A percentile compares a stretch with the other conserved stretches of the same genome.
These are phyloP conservation scores for Oophaga pumilio DNA, from an alignment of 2,113 vertebrate species.

Conservation along the genomic window DNA sequence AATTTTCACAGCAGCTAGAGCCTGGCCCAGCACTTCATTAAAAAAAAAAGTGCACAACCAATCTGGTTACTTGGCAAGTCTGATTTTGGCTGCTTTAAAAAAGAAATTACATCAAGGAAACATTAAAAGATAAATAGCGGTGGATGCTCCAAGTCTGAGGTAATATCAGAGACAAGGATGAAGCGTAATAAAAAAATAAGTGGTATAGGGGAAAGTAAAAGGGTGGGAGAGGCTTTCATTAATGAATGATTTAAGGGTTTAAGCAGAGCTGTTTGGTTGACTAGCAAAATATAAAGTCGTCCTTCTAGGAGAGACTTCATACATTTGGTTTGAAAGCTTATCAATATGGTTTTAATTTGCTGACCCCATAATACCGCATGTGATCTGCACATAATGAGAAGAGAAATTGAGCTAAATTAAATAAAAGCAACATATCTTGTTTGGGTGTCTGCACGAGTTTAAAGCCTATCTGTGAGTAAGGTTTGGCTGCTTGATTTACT, in stretches of 20 bases:
- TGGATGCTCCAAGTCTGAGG: slow-evolving; percentile 81
- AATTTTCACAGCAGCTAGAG: slow-evolving; percentile 4
- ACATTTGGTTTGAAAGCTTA: slow-evolving; percentile 79
- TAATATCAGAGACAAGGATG: slow-evolving; percentile 78
- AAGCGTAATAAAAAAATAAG: slow-evolving; percentile 25
- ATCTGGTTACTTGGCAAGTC: slow-evolving; percentile 54
- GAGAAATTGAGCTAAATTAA: slow-evolving; percentile 75
- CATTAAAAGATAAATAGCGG: slow-evolving; percentile 84
- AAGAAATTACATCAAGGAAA: slow-evolving; percentile 86
- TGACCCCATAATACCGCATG: slow-evolving; percentile 81
- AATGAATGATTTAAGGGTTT: slow-evolving; percentile 86
- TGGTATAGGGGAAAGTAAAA: slow-evolving; percentile 52
- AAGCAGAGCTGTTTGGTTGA: slow-evolving; percentile 80
- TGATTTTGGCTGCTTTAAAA: slow-evolving; percentile 70
- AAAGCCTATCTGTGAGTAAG: slow-evolving; percentile 55
- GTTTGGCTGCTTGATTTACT: slow-evolving; percentile 8
- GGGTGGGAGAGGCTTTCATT: slow-evolving; percentile 70
- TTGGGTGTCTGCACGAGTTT: slow-evolving; percentile 74
- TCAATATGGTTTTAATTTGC: slow-evolving; percentile 87
- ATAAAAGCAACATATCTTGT: slow-evolving; percentile 67
- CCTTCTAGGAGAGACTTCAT: slow-evolving; percentile 74
- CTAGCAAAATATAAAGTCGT: slow-evolving; percentile 69
- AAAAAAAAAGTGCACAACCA: slow-evolving; percentile 54
- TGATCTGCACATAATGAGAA: slow-evolving; percentile 78
- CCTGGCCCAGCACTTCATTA: not conserved